Percentiles rank a stretch among this genome's conserved stretches.
phyloP scores from a whole-genome alignment of 2,797 vertebrate species.

The Fundulus diaphanus region DNA sequence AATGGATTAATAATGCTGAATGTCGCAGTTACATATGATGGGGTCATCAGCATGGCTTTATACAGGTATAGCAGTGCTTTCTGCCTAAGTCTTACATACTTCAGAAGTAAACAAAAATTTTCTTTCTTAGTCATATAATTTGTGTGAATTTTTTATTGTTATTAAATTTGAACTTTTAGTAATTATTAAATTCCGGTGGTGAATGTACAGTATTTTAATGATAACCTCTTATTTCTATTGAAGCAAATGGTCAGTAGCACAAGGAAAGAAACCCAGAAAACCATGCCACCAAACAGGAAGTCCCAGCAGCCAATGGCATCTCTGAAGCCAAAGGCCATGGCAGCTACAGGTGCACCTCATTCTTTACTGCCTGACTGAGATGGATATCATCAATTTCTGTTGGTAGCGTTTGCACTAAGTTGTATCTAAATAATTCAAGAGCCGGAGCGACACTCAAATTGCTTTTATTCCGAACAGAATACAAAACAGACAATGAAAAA shows the following conservation, averaged over 20 bases:
- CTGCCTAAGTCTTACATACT: not conserved
- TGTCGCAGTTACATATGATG: not conserved
- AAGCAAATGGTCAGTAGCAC: constrained; percentile 1
- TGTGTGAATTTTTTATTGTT: not conserved
- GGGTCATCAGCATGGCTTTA: not conserved
- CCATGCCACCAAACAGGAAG: constrained; percentile 54
- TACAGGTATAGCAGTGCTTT: not conserved
- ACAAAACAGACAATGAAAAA: constrained; percentile 70
- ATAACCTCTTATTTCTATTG: not conserved
- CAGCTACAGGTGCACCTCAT: constrained; percentile 80
- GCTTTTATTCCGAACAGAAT: constrained; percentile 77
- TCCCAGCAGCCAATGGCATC: constrained; percentile 56
- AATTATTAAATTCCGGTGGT: not conserved
- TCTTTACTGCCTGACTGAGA: constrained; percentile 81
- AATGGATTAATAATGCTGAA: not conserved
- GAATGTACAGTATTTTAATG: not conserved
- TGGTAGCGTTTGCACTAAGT: constrained; percentile 77
- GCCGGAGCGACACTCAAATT: constrained; percentile 73
- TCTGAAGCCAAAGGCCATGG: constrained; percentile 75
- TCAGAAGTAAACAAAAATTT: not conserved
- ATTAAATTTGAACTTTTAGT: too few species aligned
- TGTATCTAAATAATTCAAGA: constrained; percentile 85
- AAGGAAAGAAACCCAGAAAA: not conserved
- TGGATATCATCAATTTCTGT: constrained; percentile 84
- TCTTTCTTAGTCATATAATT: not conserved